Conservation (phyloP, 2,113 vertebrate genomes). For the Hemichromis elongatus region DNA sequence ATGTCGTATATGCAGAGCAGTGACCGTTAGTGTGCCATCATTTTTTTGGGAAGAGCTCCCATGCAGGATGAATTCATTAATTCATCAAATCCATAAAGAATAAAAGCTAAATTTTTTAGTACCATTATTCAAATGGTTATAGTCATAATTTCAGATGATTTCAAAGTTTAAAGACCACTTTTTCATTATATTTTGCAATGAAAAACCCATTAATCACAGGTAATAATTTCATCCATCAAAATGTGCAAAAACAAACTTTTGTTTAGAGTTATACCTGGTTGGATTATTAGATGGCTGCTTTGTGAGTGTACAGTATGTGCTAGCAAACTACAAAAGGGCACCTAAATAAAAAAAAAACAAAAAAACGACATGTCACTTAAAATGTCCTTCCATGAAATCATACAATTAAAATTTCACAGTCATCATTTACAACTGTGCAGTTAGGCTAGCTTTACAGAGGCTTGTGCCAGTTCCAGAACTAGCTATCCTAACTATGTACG, state of each 20-base stretch:
- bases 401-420: not conserved
- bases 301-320: not conserved
- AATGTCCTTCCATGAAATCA: not conserved
- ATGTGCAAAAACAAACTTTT: not conserved
- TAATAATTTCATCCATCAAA: not conserved
- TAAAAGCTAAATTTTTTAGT: not conserved
- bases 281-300: not conserved
- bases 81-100: not conserved
- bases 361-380: not conserved
- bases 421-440: not conserved
- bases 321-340: not conserved
- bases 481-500: not conserved
- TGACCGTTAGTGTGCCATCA: not conserved
- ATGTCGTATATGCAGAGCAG: slow-evolving; percentile 18
- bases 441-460: not conserved
- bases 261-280: not conserved
- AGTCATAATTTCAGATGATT: fast-evolving
- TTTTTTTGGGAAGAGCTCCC: not conserved
- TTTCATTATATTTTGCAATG: fast-evolving
- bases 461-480: not conserved
- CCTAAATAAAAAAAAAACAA: not conserved
- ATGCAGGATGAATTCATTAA: not conserved
- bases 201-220: not conserved
- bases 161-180: not conserved
- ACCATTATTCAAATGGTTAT: not conserved